Evolutionary conservation across 1,140 invertebrate species (phyloP).

Genomic region (Drosophila lini): DNA sequence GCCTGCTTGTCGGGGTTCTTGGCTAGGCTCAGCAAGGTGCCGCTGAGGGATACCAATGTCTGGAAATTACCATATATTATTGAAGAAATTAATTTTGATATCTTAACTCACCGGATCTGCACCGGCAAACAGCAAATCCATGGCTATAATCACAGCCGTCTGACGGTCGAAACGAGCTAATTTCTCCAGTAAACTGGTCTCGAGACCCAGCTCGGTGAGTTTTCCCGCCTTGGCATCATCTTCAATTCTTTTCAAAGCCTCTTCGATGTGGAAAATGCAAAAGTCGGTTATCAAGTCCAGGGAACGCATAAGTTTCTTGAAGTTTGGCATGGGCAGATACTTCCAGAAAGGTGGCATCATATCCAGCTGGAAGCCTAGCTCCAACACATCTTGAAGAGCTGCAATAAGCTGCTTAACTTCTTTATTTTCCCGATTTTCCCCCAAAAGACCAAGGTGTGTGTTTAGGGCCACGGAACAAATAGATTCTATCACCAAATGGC

Average conservation of each 20-base stretch:
- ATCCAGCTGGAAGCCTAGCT: conserved; percentile 85
- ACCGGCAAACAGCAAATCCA: conserved; percentile 76
- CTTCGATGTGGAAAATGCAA: conserved; percentile 54
- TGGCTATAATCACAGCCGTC: conserved; percentile 81
- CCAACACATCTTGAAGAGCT: conserved; percentile 85
- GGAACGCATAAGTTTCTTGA: conserved; percentile 86
- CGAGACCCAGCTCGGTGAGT: conserved; percentile 36
- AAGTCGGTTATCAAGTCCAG: conserved; percentile 77
- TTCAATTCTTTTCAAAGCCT: conserved; percentile 62
- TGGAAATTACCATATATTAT: background rate
- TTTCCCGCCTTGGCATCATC: conserved; percentile 32
- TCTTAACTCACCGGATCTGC: conserved; percentile 68
- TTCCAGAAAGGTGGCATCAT: conserved; percentile 88
- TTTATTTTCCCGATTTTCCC: conserved; percentile 81
- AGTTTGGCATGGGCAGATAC: conserved; percentile 86
- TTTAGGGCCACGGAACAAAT: conserved; percentile 90
- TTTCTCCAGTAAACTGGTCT: conserved; percentile 78
- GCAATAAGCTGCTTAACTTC: conserved; percentile 87
- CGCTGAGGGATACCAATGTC: conserved; percentile 49
- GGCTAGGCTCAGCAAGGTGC: conserved; percentile 85
- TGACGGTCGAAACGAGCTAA: conserved; percentile 83
- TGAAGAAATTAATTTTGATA: fast-evolving
- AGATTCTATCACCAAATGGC: conserved; percentile 89
- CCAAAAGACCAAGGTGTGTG: conserved; percentile 87
- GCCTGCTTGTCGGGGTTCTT: conserved; percentile 88